phyloP scores from a whole-genome alignment of 2,113 vertebrate species.

The Leucosticte australis region DNA sequence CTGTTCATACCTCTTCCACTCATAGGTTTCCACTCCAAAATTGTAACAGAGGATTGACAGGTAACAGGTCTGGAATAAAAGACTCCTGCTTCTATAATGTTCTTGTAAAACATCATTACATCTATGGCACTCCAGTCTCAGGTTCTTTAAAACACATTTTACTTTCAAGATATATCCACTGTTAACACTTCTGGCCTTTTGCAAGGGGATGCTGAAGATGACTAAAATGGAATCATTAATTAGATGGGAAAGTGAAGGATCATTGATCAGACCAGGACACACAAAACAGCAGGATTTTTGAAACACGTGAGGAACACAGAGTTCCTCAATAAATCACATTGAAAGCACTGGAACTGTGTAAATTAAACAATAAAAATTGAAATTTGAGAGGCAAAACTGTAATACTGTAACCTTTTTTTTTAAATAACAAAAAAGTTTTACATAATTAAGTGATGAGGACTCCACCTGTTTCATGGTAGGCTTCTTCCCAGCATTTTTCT shows the following conservation, averaged over 20 bases:
- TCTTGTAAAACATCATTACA: background rate
- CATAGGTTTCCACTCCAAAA: slow-evolving; percentile 85
- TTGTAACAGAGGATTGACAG: slow-evolving; percentile 90
- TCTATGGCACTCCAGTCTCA: background rate
- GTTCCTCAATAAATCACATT: background rate
- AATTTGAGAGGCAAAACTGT: background rate
- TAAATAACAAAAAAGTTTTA: background rate
- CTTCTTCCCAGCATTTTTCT: background rate
- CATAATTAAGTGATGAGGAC: background rate
- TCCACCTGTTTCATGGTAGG: background rate
- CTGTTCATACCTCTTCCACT: slow-evolving; percentile 80
- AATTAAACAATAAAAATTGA: background rate
- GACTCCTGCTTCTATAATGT: background rate
- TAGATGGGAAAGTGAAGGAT: background rate
- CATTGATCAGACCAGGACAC: background rate
- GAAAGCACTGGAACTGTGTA: background rate
- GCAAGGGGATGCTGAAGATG: background rate
- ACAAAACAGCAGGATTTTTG: background rate
- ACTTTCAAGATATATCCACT: background rate
- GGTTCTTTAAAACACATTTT: background rate
- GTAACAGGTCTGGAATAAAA: slow-evolving; percentile 79
- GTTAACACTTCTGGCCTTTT: background rate
- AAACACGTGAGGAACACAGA: background rate
- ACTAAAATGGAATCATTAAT: background rate
- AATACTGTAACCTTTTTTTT: background rate